Conservation (phyloP, 2,113 vertebrate genomes). For the Seriola dumerili region DNA sequence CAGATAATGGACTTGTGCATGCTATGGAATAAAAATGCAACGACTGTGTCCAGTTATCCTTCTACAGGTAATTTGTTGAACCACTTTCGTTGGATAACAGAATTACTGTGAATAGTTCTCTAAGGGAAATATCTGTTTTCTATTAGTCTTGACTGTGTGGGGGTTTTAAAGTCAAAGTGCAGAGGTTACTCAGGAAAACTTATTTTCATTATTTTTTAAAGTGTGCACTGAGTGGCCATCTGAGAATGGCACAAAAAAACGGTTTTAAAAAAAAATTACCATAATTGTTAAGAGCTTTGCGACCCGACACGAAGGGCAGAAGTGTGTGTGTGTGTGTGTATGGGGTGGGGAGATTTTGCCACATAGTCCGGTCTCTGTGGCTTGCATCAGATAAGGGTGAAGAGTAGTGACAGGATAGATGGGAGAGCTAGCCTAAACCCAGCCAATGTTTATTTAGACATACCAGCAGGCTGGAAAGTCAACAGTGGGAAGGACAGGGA, state of each 20-base stretch:
- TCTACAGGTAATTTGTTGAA: constrained; percentile 58
- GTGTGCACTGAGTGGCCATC: constrained; percentile 27
- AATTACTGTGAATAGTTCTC: constrained; percentile 60
- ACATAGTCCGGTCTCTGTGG: constrained; percentile 29
- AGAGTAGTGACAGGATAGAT: constrained; percentile 68
- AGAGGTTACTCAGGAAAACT: constrained; percentile 32
- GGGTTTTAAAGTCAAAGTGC: constrained; percentile 63
- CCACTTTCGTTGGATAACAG: constrained; percentile 59
- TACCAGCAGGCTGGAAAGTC: constrained; percentile 75
- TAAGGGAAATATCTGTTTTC: constrained; percentile 43
- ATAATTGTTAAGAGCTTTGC: constrained; percentile 18
- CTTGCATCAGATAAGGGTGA: constrained; percentile 77
- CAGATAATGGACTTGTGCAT: constrained; percentile 59
- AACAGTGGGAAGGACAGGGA: constrained; percentile 69
- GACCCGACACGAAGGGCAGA: constrained; percentile 2
- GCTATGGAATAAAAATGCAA: constrained; percentile 55
- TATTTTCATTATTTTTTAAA: constrained; percentile 3
- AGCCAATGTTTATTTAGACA: constrained; percentile 77
- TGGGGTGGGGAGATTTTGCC: constrained; percentile 22
- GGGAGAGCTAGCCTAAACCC: constrained; percentile 66
- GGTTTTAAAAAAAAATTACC: constrained; percentile 1
- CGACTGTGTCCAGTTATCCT: constrained; percentile 55
- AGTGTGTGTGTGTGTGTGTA: constrained; percentile 7
- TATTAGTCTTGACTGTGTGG: constrained; percentile 54
- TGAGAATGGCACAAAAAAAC: constrained; percentile 14